Percentiles rank a stretch among this genome's conserved stretches.
These are phyloP conservation scores for Bruchidius siliquastri DNA, from an alignment of 2,888 invertebrate species.

Conservation along the genomic window DNA sequence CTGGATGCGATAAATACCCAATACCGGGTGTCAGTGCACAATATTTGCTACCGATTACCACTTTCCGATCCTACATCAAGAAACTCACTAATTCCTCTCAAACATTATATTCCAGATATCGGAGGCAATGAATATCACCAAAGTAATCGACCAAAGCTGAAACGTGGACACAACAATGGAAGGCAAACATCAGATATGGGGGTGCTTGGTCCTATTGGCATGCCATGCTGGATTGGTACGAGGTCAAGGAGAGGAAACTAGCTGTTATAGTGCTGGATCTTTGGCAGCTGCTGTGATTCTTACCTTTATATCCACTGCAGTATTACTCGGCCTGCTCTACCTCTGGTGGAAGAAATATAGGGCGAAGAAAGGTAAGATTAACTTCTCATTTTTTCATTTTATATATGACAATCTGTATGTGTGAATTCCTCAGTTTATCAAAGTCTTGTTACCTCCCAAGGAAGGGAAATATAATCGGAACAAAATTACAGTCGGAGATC, in stretches of 20 bases:
- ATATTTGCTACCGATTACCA: too few species aligned
- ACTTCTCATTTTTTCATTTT: neutral
- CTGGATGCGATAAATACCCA: too few species aligned
- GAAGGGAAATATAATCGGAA: too few species aligned
- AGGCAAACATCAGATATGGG: neutral
- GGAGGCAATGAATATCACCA: neutral
- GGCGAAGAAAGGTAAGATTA: constrained; percentile 23
- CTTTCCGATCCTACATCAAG: too few species aligned
- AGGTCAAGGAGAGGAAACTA: constrained; percentile 36
- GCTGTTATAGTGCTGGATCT: constrained; percentile 64
- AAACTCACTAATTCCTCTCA: too few species aligned
- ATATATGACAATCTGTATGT: neutral
- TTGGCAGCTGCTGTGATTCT: constrained; percentile 68
- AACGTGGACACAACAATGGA: neutral
- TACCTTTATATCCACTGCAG: constrained; percentile 61
- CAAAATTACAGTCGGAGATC: too few species aligned
- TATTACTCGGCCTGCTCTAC: constrained; percentile 53
- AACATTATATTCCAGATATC: neutral
- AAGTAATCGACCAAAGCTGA: neutral
- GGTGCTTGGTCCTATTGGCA: neutral
- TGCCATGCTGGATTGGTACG: constrained; percentile 20
- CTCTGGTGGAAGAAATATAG: constrained; percentile 33
- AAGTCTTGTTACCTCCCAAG: too few species aligned
- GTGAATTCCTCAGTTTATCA: too few species aligned
- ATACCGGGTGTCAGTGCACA: too few species aligned